These are phyloP conservation scores for Burhinus bistriatus DNA, from an alignment of 2,113 vertebrate species.

Conservation along the genomic window DNA sequence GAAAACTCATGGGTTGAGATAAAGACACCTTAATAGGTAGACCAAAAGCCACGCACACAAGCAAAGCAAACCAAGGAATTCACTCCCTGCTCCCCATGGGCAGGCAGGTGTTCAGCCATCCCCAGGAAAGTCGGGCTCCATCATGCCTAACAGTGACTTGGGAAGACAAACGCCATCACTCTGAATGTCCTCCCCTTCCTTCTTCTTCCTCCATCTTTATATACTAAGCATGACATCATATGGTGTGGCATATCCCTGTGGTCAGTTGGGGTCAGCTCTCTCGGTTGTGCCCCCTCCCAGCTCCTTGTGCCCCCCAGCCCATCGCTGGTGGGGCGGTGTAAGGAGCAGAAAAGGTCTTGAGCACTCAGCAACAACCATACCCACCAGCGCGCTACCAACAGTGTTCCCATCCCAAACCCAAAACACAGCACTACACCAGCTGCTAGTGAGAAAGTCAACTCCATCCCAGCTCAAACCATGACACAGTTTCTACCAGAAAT, in stretches of 20 bases:
- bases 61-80: not conserved
- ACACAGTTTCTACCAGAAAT: not conserved
- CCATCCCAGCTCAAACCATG: not conserved
- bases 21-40: not conserved
- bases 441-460: not conserved
- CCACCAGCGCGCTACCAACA: not conserved
- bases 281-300: not conserved
- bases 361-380: not conserved
- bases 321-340: not conserved
- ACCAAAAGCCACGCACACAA: not conserved
- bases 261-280: not conserved
- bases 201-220: not conserved
- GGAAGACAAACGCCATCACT: not conserved
- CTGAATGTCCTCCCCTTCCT: not conserved
- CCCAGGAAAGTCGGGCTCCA: not conserved
- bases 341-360: not conserved
- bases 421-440: not conserved
- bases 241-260: not conserved
- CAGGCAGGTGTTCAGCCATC: not conserved
- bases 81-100: not conserved
- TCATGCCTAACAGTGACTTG: not conserved
- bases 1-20: not conserved
- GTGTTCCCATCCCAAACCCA: not conserved
- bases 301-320: not conserved
- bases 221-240: not conserved